These are phyloP conservation scores for Acanthisitta chloris DNA, from an alignment of 2,113 vertebrate species.

Conservation along the genomic window DNA sequence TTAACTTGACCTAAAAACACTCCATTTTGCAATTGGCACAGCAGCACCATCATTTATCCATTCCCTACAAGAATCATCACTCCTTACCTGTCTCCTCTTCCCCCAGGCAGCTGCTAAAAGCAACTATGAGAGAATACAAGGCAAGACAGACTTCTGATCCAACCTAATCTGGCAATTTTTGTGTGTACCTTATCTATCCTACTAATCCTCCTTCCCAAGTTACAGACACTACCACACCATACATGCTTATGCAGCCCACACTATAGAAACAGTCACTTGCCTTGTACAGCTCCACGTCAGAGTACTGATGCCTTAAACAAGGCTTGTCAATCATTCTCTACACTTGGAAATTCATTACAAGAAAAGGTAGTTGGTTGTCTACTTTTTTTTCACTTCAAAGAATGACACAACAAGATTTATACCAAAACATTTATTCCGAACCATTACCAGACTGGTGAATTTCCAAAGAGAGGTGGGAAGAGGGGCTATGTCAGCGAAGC, in stretches of 20 bases:
- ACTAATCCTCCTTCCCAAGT: neutral
- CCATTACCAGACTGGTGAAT: neutral
- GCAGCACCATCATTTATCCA: neutral
- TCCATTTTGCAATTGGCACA: neutral
- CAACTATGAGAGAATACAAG: neutral
- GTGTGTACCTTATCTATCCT: neutral
- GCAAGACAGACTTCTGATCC: neutral
- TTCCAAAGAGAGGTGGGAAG: neutral
- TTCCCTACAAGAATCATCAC: neutral
- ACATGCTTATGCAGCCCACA: neutral
- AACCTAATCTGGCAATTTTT: neutral
- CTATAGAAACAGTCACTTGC: neutral
- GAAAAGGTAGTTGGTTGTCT: neutral
- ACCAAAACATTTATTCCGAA: neutral
- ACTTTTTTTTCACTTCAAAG: neutral
- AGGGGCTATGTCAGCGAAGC: neutral
- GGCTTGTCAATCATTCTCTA: neutral
- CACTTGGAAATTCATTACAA: neutral
- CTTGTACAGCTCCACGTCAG: neutral
- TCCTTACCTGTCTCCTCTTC: neutral
- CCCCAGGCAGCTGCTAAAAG: neutral
- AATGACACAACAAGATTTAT: neutral
- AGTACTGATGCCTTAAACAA: neutral
- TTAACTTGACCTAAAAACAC: neutral
- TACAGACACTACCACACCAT: neutral